Percentiles rank a stretch among this genome's conserved stretches.
Conservation (phyloP, 2,797 vertebrate genomes). For the Botia kubotai region DNA sequence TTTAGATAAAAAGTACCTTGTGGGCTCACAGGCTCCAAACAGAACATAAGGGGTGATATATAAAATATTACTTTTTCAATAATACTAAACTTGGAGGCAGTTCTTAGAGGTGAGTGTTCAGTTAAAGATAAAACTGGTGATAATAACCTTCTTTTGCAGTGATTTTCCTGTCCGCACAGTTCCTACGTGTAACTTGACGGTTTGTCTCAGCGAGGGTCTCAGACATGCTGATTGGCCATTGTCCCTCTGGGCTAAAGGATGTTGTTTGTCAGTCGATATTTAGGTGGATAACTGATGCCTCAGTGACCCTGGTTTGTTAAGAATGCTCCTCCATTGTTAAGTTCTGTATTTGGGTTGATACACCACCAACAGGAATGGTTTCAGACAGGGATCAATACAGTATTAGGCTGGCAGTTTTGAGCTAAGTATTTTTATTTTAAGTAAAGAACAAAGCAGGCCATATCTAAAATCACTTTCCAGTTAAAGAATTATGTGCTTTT, state of each 20-base stretch:
- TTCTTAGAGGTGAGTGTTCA: background rate
- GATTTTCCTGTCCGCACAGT: background rate
- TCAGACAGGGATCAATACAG: no score
- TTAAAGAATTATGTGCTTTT: constrained; percentile 2
- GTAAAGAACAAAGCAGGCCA: background rate
- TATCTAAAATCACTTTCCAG: background rate
- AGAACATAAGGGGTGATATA: background rate
- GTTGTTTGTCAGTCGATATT: constrained; percentile 29
- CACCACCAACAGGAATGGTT: no score
- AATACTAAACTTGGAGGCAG: background rate
- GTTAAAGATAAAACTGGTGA: background rate
- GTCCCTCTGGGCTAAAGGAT: constrained; percentile 28
- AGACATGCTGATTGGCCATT: constrained; percentile 51
- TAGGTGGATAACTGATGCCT: constrained; percentile 23
- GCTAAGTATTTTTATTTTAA: constrained; percentile 1
- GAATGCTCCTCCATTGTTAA: background rate
- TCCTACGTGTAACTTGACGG: background rate
- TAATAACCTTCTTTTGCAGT: constrained; percentile 2
- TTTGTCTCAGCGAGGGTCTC: background rate
- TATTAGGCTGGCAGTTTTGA: background rate
- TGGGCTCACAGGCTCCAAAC: no score
- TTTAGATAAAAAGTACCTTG: no score
- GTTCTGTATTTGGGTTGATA: constrained; percentile 21
- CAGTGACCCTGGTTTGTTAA: background rate
- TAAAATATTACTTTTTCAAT: background rate